Conservation (phyloP, 2,113 vertebrate species). For the Cebidichthys violaceus region DNA sequence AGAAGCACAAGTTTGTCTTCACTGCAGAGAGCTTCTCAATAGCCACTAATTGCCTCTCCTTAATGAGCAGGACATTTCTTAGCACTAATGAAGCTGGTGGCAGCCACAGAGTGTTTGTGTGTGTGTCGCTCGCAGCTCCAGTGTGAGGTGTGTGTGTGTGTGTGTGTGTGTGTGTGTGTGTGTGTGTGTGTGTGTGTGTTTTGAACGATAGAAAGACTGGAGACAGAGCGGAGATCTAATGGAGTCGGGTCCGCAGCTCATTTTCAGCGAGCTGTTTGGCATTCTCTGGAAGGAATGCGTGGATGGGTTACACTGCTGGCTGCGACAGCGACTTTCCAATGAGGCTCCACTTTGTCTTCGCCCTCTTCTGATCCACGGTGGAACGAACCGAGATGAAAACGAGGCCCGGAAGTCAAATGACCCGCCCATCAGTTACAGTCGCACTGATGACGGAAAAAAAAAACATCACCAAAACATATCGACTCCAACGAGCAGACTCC, state of each 20-base stretch:
- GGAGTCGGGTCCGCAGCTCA: conserved; percentile 67
- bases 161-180: conserved; percentile 41
- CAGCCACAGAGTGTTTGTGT: conserved; percentile 48
- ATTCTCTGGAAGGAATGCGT: conserved; percentile 79
- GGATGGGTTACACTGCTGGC: conserved; percentile 79
- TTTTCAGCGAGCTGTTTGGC: conserved; percentile 75
- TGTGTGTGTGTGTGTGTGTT: no score
- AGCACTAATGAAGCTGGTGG: conserved; percentile 75
- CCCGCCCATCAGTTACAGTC: conserved; percentile 30
- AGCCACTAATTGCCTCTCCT: conserved; percentile 75
- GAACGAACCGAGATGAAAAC: conserved; percentile 55
- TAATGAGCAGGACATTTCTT: conserved; percentile 78
- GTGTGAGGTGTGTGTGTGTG: conserved; percentile 30
- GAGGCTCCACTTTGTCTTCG: conserved; percentile 77
- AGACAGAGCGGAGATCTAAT: conserved; percentile 60
- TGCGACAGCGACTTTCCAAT: conserved; percentile 74
- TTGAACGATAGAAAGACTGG: conserved; percentile 45
- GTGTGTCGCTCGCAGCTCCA: conserved; percentile 7
- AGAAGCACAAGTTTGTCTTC: conserved; percentile 61
- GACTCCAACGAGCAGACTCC: not conserved
- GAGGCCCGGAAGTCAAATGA: conserved; percentile 64
- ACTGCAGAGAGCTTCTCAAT: conserved; percentile 73
- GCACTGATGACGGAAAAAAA: not conserved
- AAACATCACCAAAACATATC: not conserved
- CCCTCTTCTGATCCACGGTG: conserved; percentile 64